phyloP scores from a whole-genome alignment of 2,113 vertebrate species.

The Lepus timidus region DNA sequence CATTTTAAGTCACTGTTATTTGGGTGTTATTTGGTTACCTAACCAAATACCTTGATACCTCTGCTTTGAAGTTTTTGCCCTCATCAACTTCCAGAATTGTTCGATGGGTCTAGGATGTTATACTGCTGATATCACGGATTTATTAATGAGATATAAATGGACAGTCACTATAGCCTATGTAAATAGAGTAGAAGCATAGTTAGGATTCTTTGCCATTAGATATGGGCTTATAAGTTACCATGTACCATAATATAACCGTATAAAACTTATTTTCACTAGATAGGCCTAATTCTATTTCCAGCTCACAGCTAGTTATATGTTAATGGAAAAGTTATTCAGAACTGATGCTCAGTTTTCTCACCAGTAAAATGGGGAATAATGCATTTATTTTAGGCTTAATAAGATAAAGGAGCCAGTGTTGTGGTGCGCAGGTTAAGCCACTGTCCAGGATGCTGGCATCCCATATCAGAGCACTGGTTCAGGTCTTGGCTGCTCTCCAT shows the following conservation, averaged over 20 bases:
- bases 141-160: background rate
- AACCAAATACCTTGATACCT: background rate
- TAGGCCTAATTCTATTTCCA: conserved; percentile 17
- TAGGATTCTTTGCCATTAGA: background rate
- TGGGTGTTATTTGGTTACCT: background rate
- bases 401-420: background rate
- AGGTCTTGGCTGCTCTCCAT: no score
- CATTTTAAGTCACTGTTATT: background rate
- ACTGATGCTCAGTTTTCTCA: conserved; percentile 48
- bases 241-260: background rate
- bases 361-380: conserved; percentile 43
- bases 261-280: background rate
- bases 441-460: no score
- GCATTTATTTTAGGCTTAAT: conserved; percentile 37
- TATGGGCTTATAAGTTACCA: background rate
- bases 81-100: conserved; percentile 2
- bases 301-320: background rate
- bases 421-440: no score
- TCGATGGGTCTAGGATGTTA: background rate
- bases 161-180: background rate
- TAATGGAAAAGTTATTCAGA: conserved; percentile 12
- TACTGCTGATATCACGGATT: background rate
- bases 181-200: background rate
- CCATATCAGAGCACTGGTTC: no score
- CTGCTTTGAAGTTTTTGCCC: conserved; percentile 36